A percentile compares a stretch with the other conserved stretches of the same genome.
Conservation (phyloP, 2,113 vertebrate genomes). For the Poecile atricapillus region DNA sequence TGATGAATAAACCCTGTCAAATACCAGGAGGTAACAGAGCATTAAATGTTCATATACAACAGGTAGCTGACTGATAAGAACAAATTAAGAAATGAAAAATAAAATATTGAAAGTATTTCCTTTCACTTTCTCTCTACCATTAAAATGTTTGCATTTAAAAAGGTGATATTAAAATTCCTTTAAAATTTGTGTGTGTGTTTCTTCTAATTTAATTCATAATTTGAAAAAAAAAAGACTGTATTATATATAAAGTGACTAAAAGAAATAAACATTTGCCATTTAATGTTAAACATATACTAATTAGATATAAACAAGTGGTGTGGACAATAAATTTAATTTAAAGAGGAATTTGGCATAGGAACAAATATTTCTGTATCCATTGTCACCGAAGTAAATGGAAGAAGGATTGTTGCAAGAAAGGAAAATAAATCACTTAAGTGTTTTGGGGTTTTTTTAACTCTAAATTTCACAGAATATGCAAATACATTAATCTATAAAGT, state of each 20-base stretch:
- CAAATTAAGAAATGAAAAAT: conserved; percentile 16
- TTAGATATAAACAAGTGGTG: neutral
- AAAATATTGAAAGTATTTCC: neutral
- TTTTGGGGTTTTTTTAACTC: rapidly evolving
- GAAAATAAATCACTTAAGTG: neutral
- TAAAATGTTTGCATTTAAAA: neutral
- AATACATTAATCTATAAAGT: neutral
- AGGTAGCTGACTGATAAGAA: neutral
- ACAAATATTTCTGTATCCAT: neutral
- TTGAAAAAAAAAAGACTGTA: neutral
- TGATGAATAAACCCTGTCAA: conserved; percentile 40
- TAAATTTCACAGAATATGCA: neutral
- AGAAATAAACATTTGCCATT: neutral
- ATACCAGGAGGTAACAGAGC: neutral
- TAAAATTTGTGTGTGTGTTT: neutral
- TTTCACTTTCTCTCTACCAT: neutral
- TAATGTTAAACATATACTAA: neutral
- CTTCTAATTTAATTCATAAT: too few species aligned
- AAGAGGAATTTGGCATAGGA: neutral
- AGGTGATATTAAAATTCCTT: neutral
- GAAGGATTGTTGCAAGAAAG: neutral
- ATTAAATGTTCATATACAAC: neutral
- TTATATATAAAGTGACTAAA: neutral
- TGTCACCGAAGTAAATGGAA: neutral
- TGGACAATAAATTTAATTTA: neutral